These are phyloP conservation scores for Nezara viridula DNA, from an alignment of 2,888 invertebrate species.

Conservation along the genomic window DNA sequence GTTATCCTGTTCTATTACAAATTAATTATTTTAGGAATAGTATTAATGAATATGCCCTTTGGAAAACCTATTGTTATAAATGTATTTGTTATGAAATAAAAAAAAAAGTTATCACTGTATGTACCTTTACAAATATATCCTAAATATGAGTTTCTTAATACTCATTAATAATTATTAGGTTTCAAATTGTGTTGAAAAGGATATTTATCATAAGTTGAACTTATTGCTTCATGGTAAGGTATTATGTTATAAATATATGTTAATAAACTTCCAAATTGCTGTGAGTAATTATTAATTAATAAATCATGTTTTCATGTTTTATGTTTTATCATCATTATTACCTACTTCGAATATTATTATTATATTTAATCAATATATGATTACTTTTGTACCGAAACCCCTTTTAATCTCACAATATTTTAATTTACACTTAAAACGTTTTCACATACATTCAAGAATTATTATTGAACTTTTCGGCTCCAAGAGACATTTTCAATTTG, in stretches of 20 bases:
- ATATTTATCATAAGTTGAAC: neutral
- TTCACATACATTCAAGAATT: no score
- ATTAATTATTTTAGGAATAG: neutral
- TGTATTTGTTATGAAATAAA: neutral
- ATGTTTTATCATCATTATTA: neutral
- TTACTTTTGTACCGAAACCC: no score
- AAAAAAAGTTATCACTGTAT: neutral
- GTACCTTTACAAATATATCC: neutral
- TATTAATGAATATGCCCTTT: neutral
- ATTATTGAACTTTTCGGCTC: no score
- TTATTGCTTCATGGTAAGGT: neutral
- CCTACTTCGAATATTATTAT: neutral
- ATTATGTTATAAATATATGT: neutral
- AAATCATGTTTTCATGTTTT: neutral
- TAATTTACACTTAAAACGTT: no score
- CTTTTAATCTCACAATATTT: no score
- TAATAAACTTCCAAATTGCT: conserved; percentile 15
- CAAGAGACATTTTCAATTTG: no score
- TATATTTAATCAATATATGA: no score
- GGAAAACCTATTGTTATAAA: neutral
- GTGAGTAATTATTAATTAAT: conserved; percentile 14
- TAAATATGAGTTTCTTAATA: neutral
- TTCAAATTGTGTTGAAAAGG: neutral
- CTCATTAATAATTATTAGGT: neutral
- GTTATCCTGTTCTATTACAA: neutral